A percentile compares a stretch with the other conserved stretches of the same genome.
Evolutionary conservation across 2,888 invertebrate genomes (phyloP).

Genomic region (Allolobophora icterica): DNA sequence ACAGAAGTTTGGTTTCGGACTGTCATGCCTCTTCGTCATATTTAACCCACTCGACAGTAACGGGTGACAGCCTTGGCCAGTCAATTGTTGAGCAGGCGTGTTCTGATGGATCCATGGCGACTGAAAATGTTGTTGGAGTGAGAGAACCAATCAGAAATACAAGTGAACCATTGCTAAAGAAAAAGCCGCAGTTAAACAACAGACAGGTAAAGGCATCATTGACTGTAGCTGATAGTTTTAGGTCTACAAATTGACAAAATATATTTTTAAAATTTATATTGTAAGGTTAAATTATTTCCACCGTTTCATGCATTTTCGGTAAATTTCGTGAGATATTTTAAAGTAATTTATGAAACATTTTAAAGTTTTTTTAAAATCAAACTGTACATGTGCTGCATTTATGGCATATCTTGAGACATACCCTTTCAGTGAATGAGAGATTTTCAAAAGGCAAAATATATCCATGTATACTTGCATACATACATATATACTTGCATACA

Average conservation of each 20-base stretch:
- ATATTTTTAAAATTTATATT: neutral
- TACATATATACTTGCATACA: too few relatives aligned
- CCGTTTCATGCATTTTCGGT: too few relatives aligned
- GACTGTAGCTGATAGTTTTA: neutral
- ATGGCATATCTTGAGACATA: too few relatives aligned
- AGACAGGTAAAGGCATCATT: neutral
- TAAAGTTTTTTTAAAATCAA: too few relatives aligned
- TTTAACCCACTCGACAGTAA: neutral
- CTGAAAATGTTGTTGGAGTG: neutral
- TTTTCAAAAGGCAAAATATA: too few relatives aligned
- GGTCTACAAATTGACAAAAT: neutral
- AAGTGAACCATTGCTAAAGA: neutral
- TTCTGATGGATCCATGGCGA: neutral
- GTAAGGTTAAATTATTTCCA: too few relatives aligned
- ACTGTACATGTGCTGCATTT: too few relatives aligned
- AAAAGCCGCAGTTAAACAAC: neutral
- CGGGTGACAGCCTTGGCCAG: neutral
- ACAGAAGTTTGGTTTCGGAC: constrained; percentile 8
- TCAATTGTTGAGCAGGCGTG: neutral
- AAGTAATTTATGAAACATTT: too few relatives aligned
- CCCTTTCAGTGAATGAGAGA: too few relatives aligned
- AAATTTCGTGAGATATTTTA: too few relatives aligned
- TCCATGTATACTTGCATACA: too few relatives aligned
- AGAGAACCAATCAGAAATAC: neutral
- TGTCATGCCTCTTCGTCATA: neutral